Base-by-base conservation (phyloP, 2,888 invertebrate species). In the Catonia carolina region DNA sequence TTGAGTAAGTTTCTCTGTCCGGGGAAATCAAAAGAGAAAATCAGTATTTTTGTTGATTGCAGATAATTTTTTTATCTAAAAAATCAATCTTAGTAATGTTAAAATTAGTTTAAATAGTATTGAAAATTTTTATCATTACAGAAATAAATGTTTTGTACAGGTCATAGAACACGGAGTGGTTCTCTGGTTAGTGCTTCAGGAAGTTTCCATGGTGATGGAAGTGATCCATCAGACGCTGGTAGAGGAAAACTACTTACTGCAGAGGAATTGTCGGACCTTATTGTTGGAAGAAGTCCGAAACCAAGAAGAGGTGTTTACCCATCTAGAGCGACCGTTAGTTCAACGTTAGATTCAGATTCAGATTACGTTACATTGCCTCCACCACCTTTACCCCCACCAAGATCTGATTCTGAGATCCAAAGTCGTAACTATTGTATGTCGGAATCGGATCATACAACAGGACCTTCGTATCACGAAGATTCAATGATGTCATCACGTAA, bases 131-230 rank as follows among this genome's bases (percentile, higher is more conserved):
- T n/a, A n/a, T n/a, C n/a, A n/a, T n/a, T n/a, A n/a, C n/a, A n/a
- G n/a, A n/a, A n/a, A n/a, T n/a, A n/a, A n/a, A n/a, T n/a, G n/a
- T n/a, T n/a, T n/a, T n/a, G n/a, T 56, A 2, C 56, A 62, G 65
- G 64, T 18, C 64, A 60, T 1, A 60, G 66, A 41, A 64, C 66
- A n/a, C 60, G 67, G 14, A 85, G 88, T 37, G 87, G 89, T 68
- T 90, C 90, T 1, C 85, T 86, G 65, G 80, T 86, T 1, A 89
- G 89, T 70, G 83, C 84, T n/a, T 77, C 81, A 27, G 82, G 81
- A 18, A 89, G 89, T 50, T 90, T 90, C 70, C 84, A 89, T 48
- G 90, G 90, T 2, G 90, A 90, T 67, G 90, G 90, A n/a, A 90
- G 89, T 68, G 90, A 90, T 72, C 90, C 90, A 2, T 86, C 89